Evolutionary conservation across 2,797 vertebrate species (phyloP).

Genomic region (Leptodactylus fallax): DNA sequence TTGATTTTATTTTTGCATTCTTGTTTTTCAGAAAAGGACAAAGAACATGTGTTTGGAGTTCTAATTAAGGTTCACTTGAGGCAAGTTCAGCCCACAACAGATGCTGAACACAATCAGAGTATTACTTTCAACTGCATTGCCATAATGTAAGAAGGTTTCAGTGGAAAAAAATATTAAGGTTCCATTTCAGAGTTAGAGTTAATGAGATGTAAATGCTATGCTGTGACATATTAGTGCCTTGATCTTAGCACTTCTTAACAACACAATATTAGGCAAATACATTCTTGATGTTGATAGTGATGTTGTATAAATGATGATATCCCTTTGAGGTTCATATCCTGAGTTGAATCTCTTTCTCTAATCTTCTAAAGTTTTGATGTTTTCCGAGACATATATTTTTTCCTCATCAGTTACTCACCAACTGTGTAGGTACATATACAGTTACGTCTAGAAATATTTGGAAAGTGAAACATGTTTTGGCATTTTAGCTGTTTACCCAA

Average conservation of each 20-base stretch:
- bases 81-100: neutral
- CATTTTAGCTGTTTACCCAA: too few relatives aligned
- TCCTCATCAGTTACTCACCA: too few relatives aligned
- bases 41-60: neutral
- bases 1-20: too few relatives aligned
- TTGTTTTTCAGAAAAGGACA: neutral
- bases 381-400: too few relatives aligned
- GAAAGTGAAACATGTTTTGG: too few relatives aligned
- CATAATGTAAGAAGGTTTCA: neutral
- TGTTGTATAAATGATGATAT: too few relatives aligned
- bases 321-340: too few relatives aligned
- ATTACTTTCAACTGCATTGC: neutral
- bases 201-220: constrained; percentile 19
- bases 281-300: neutral
- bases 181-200: neutral
- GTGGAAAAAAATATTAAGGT: too few relatives aligned
- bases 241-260: constrained; percentile 1
- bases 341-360: too few relatives aligned
- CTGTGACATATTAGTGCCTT: neutral
- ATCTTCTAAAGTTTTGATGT: too few relatives aligned
- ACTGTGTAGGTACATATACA: too few relatives aligned
- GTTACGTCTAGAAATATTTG: too few relatives aligned
- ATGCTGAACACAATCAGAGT: neutral
- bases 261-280: constrained; percentile 11
- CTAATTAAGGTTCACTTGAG: neutral